Percentiles rank a stretch among this genome's conserved stretches.
Conservation (phyloP, 2,888 invertebrate species). For the Eutolmus rufibarbis region DNA sequence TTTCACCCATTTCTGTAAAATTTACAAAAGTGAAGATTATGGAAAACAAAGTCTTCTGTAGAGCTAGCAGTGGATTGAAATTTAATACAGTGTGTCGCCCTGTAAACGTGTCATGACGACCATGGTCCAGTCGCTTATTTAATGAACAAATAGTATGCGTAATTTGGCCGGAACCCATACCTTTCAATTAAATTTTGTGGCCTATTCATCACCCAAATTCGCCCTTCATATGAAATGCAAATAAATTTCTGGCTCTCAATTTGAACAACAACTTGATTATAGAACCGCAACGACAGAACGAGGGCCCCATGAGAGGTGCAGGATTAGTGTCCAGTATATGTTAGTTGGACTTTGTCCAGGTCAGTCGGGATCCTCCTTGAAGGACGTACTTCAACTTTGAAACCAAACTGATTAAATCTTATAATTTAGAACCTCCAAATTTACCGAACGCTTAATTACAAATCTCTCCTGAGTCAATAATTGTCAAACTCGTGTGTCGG, state of each 20-base stretch:
- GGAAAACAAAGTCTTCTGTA: too few relatives aligned
- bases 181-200: neutral
- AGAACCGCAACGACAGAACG: neutral
- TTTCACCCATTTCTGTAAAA: too few relatives aligned
- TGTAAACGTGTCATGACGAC: too few relatives aligned
- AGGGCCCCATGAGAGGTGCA: neutral
- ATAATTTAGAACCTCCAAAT: neutral
- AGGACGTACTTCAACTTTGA: neutral
- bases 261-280: neutral
- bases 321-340: neutral
- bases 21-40: too few relatives aligned
- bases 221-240: constrained; percentile 21
- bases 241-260: constrained; percentile 10
- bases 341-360: neutral
- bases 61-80: too few relatives aligned
- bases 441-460: neutral
- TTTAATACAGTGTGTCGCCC: too few relatives aligned
- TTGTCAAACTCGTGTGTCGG: neutral
- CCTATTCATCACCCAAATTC: neutral
- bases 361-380: neutral
- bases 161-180: neutral
- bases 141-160: constrained; percentile 11
- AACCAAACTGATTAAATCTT: neutral
- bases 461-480: neutral
- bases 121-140: too few relatives aligned